A percentile compares a stretch with the other conserved stretches of the same genome.
Conservation (phyloP, 2,797 vertebrate species). For the Mormyrops boulengeri region DNA sequence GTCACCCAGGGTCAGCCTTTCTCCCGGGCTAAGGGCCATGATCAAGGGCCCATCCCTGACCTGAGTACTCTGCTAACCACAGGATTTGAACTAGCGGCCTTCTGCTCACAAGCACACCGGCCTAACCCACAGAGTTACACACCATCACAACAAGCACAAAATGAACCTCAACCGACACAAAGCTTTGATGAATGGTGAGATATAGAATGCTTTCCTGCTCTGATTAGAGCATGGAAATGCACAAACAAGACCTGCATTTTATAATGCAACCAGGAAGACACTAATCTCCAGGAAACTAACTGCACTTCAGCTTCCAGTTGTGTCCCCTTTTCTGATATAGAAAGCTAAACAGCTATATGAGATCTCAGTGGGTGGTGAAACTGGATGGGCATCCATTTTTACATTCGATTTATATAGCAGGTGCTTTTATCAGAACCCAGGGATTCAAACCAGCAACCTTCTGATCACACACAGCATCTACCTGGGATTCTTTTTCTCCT, state of each 20-base stretch:
- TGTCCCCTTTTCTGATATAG: not conserved
- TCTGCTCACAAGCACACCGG: not conserved
- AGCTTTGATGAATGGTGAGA: not conserved
- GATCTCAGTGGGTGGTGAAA: not conserved
- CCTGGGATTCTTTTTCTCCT: slow-evolving; percentile 68
- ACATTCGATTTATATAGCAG: not conserved
- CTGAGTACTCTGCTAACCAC: not conserved
- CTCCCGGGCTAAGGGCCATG: not conserved
- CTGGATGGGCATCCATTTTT: not conserved
- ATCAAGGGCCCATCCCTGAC: not conserved
- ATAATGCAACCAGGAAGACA: not conserved
- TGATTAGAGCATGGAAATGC: not conserved
- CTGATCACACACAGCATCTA: slow-evolving; percentile 30
- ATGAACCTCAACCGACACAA: not conserved
- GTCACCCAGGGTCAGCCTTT: not conserved
- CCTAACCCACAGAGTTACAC: not conserved
- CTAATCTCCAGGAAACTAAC: not conserved
- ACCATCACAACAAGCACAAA: not conserved
- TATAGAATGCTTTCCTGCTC: not conserved
- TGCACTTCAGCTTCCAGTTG: not conserved
- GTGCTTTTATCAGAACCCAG: not conserved
- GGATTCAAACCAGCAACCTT: not conserved
- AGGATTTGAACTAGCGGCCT: not conserved
- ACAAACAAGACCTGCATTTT: not conserved
- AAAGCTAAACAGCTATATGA: not conserved